Percentiles rank a stretch among this genome's conserved stretches.
phyloP scores from a whole-genome alignment of 1,140 invertebrate species.

The Ceratosolen fusciceps region DNA sequence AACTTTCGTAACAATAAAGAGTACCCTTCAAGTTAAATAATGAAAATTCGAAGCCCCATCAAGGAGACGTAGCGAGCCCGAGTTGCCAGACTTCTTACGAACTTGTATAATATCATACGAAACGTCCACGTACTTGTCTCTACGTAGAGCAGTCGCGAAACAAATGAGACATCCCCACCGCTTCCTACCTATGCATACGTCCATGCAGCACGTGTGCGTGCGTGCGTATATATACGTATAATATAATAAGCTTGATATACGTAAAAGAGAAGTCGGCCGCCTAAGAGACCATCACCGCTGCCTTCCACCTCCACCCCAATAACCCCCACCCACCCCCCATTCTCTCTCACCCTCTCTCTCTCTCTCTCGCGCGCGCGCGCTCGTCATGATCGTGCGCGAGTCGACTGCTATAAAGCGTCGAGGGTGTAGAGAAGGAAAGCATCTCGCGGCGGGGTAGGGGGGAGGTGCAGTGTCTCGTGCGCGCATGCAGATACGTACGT shows the following conservation, averaged over 20 bases:
- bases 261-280: not conserved
- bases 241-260: constrained; percentile 30
- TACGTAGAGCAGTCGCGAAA: not conserved
- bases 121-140: not conserved
- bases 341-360: too few species aligned
- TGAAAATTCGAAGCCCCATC: constrained; percentile 16
- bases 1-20: constrained; percentile 34
- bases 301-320: too few species aligned
- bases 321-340: too few species aligned
- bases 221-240: too few species aligned
- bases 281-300: not conserved
- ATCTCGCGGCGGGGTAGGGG: not conserved
- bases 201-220: not conserved
- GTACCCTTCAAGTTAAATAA: constrained; percentile 36
- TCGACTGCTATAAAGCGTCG: not conserved
- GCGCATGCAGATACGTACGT: not conserved
- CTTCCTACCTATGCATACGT: too few species aligned
- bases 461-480: not conserved
- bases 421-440: not conserved
- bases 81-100: not conserved
- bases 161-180: constrained; percentile 18
- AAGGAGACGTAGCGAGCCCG: constrained; percentile 9
- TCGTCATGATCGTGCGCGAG: not conserved
- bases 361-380: too few species aligned
- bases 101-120: not conserved